phyloP scores from a whole-genome alignment of 2,888 invertebrate species.

The Malthinus flaveolus region DNA sequence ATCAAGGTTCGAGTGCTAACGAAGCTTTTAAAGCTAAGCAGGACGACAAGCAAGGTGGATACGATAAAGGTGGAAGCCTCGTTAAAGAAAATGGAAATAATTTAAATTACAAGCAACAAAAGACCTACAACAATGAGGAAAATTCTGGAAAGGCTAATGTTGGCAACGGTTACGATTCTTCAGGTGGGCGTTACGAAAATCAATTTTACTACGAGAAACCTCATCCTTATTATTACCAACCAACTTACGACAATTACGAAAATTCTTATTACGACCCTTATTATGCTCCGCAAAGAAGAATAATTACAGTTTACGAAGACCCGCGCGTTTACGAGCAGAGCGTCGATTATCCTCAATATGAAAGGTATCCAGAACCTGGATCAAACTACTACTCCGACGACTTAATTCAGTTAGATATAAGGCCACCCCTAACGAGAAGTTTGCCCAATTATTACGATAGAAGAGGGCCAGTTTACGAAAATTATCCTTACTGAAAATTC shows the following conservation, averaged over 20 bases:
- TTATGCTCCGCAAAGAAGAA: conserved; percentile 35
- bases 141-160: conserved; percentile 34
- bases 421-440: conserved; percentile 31
- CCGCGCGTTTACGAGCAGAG: conserved; percentile 39
- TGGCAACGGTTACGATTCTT: conserved; percentile 24
- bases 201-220: conserved; percentile 9
- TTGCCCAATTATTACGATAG: conserved; percentile 19
- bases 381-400: conserved; percentile 35
- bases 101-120: conserved; percentile 44
- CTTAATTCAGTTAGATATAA: conserved; percentile 41
- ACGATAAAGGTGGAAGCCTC: conserved; percentile 46
- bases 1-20: conserved; percentile 43
- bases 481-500: conserved; percentile 1
- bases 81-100: conserved; percentile 42
- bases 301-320: conserved; percentile 53
- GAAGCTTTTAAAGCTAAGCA: conserved; percentile 41
- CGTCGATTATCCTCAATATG: conserved; percentile 19
- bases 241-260: conserved; percentile 19
- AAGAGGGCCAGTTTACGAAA: conserved; percentile 8
- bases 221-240: conserved; percentile 6
- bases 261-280: conserved; percentile 23
- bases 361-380: conserved; percentile 12
- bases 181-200: conserved; percentile 20
- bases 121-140: conserved; percentile 44
- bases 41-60: conserved; percentile 43